These are phyloP conservation scores for Cacoxenus indagator DNA, from an alignment of 2,888 invertebrate species.

Conservation along the genomic window DNA sequence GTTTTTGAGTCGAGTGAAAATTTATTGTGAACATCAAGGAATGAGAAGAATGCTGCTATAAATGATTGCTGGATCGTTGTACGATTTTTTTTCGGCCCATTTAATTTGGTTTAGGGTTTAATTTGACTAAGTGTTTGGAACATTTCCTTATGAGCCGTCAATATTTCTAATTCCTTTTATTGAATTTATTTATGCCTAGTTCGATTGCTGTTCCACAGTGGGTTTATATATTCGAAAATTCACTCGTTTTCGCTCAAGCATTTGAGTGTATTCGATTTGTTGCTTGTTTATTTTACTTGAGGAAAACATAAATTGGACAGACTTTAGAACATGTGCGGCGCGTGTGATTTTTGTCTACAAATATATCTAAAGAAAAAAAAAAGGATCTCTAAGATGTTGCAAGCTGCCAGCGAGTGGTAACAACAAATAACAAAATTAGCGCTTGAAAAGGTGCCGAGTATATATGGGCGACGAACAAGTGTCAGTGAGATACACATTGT, in stretches of 20 bases:
- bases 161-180: too few species aligned
- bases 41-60: too few species aligned
- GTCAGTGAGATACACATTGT: neutral
- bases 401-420: neutral
- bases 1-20: neutral
- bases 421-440: neutral
- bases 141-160: too few species aligned
- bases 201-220: too few species aligned
- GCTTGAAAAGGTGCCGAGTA: neutral
- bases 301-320: neutral
- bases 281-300: slow-evolving; percentile 15
- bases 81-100: neutral
- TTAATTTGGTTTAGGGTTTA: too few species aligned
- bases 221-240: neutral
- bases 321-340: slow-evolving; percentile 8
- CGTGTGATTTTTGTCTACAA: neutral
- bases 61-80: too few species aligned
- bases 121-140: too few species aligned
- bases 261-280: neutral
- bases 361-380: neutral
- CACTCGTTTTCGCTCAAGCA: neutral
- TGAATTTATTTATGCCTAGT: too few species aligned
- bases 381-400: neutral
- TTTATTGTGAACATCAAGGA: too few species aligned
- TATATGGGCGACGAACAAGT: neutral